Evolutionary conservation across 2,113 vertebrate genomes (phyloP).

Genomic region (Misgurnus anguillicaudatus): DNA sequence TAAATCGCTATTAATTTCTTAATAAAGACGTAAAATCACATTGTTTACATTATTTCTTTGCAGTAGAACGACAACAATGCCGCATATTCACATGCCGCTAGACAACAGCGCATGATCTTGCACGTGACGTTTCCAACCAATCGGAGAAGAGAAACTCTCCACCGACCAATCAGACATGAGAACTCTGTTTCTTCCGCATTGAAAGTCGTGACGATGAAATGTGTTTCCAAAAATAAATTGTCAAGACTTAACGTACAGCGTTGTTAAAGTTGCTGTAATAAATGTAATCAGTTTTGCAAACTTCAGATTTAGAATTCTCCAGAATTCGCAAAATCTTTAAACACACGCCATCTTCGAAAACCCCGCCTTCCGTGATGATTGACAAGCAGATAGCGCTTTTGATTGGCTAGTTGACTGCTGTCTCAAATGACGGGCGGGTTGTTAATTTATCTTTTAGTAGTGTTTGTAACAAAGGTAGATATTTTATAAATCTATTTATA

Average conservation of each 20-base stretch:
- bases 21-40: not conserved
- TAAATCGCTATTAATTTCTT: not conserved
- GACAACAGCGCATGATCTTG: slow-evolving; percentile 28
- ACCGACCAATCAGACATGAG: not conserved
- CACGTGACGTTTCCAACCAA: slow-evolving; percentile 5
- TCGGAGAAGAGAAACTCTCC: not conserved
- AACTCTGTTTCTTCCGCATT: not conserved
- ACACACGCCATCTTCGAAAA: not conserved
- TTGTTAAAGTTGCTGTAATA: not conserved
- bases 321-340: not conserved
- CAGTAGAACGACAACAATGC: not conserved
- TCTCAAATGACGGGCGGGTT: not conserved
- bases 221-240: not conserved
- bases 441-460: not conserved
- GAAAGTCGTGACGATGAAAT: not conserved
- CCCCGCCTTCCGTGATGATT: not conserved
- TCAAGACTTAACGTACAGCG: too few species aligned
- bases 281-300: not conserved
- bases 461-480: too few species aligned
- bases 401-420: not conserved
- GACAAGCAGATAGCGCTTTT: not conserved
- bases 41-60: not conserved
- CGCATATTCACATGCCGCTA: not conserved
- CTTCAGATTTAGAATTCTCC: too few species aligned
- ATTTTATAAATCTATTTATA: too few species aligned